Evolutionary conservation across 2,113 vertebrate genomes (phyloP).

Genomic region (Melierax canorus): DNA sequence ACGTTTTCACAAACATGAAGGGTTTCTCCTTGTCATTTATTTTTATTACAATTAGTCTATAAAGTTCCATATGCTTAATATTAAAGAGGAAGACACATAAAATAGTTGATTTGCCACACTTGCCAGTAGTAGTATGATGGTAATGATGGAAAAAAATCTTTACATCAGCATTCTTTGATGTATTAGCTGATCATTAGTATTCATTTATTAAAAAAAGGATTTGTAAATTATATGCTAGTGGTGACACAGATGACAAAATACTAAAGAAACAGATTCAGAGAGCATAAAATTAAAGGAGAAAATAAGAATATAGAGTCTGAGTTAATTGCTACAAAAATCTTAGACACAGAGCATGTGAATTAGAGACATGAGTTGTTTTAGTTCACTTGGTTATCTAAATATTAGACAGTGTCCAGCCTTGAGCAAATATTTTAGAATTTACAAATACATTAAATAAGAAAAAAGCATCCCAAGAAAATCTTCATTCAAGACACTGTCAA

Average conservation of each 20-base stretch:
- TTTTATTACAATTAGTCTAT: constrained; percentile 10
- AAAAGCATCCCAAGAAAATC: background rate
- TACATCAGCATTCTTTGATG: background rate
- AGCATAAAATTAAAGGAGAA: background rate
- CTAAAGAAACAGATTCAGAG: background rate
- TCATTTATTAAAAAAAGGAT: background rate
- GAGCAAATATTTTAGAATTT: background rate
- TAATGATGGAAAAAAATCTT: background rate
- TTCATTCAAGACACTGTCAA: background rate
- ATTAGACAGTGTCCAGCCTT: background rate
- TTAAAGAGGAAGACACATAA: background rate
- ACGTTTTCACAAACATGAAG: background rate
- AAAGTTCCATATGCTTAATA: background rate
- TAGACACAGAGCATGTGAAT: background rate
- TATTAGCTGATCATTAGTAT: background rate
- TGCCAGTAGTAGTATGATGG: background rate
- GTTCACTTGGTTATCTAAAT: background rate
- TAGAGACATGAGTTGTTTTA: background rate
- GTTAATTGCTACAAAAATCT: background rate
- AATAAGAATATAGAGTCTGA: background rate
- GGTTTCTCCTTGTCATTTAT: background rate
- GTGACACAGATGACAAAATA: background rate
- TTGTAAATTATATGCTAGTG: background rate
- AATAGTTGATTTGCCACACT: background rate
- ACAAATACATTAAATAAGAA: background rate